Conservation (phyloP, 1,140 invertebrate genomes). For the Hestina assimilis region DNA sequence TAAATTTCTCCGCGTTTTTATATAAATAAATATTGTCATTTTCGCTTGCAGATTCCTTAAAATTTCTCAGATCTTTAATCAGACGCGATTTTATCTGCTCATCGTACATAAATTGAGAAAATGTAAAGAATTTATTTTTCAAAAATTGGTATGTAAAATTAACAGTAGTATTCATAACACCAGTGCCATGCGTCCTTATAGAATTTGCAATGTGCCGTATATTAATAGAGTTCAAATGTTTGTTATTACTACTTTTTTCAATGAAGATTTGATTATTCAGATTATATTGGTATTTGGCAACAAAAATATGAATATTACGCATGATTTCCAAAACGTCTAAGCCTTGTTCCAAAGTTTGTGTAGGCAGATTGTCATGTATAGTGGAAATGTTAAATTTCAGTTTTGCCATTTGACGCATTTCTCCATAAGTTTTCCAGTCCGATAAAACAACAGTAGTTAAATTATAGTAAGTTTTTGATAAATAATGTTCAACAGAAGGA, state of each 20-base stretch:
- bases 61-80: slow-evolving; percentile 91
- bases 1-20: slow-evolving; percentile 96
- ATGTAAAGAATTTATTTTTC: slow-evolving; percentile 94
- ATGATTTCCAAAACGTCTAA: slow-evolving; percentile 99
- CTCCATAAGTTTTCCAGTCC: slow-evolving; percentile 98
- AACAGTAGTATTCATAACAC: slow-evolving; percentile 98
- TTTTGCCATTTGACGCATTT: slow-evolving; percentile 95
- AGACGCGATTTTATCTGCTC: slow-evolving; percentile 98
- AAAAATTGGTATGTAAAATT: slow-evolving; percentile 99
- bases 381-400: slow-evolving; percentile 91
- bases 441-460: slow-evolving; percentile 97
- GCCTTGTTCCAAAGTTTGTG: slow-evolving; percentile 97
- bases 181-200: slow-evolving; percentile 97
- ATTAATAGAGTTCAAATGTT: slow-evolving; percentile 97
- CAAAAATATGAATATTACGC: slow-evolving; percentile 97
- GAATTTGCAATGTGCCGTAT: slow-evolving; percentile 98
- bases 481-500: slow-evolving; percentile 91
- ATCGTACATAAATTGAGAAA: slow-evolving; percentile 98
- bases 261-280: slow-evolving; percentile 98
- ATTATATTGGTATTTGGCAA: slow-evolving; percentile 96
- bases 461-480: slow-evolving; percentile 98
- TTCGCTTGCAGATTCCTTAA: slow-evolving; percentile 80
- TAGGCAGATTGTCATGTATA: slow-evolving; percentile 95
- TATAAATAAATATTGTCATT: slow-evolving; percentile 86
- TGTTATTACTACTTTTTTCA: slow-evolving; percentile 94